Conservation (phyloP, 2,888 invertebrate genomes). For the Hypena proboscidalis region DNA sequence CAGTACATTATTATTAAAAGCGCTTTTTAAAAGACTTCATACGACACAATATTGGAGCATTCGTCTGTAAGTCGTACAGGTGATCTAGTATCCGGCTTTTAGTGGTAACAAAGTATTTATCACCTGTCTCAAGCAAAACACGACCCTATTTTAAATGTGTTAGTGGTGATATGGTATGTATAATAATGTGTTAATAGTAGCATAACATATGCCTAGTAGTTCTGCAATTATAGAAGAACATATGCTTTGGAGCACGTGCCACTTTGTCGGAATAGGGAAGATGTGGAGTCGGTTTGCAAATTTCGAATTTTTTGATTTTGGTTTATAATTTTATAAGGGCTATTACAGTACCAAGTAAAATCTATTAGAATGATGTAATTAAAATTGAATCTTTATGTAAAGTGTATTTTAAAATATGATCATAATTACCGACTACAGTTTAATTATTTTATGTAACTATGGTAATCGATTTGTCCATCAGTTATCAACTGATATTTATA, state of each 20-base stretch:
- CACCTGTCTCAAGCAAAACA: constrained; percentile 22
- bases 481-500: too few species aligned
- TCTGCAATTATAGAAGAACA: constrained; percentile 60
- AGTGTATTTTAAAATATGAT: too few species aligned
- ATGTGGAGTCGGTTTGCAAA: not conserved
- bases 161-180: not conserved
- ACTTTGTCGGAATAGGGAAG: constrained; percentile 38
- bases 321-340: too few species aligned
- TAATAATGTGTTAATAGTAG: constrained; percentile 8
- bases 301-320: too few species aligned
- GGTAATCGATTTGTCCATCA: too few species aligned
- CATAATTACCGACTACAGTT: too few species aligned
- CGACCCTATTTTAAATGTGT: not conserved
- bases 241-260: constrained; percentile 65
- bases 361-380: too few species aligned
- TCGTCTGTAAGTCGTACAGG: constrained; percentile 42
- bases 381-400: too few species aligned
- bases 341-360: too few species aligned
- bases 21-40: constrained; percentile 19
- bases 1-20: not conserved
- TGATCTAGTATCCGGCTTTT: constrained; percentile 35
- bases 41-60: constrained; percentile 35
- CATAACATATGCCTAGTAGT: constrained; percentile 54
- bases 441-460: too few species aligned
- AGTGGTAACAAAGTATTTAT: constrained; percentile 16